Evolutionary conservation across 2,888 invertebrate species (phyloP), one percentile per base, ranked within the genome.

Genomic region (Tetropium fuscum): DNA sequence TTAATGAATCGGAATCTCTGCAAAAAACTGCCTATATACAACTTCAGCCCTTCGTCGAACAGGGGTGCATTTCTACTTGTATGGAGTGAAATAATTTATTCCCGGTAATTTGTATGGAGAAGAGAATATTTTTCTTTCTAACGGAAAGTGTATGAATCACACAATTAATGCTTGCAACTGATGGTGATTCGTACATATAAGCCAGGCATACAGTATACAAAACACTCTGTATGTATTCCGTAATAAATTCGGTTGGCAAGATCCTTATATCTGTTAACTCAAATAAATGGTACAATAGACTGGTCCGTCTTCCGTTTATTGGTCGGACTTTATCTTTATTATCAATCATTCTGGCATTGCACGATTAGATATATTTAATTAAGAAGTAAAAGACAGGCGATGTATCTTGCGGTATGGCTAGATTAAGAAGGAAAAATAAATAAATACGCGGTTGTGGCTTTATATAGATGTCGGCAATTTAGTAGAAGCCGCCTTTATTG

Each of bases 401-500:
- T 71, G 70, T 69, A 68, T 70, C 72, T 70, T 63, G 62, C 59
- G 54, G 64, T 58, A 63, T 64, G 58, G 64, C 61, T 56, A 66
- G 67, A 73, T 72, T 73, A 68, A 70, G 63, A 68, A 70, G 66
- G 69, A 70, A 72, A 70, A 73, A 74, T 74, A 74, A 74, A 73
- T 73, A 73, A 70, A 71, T 69, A 66, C 68, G 36, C 36, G 47
- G 53, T 18, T 53, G 60, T 48, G 59, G 60, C 63, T 68, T 69
- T 70, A 70, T 71, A 68, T 66, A 65, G 67, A 70, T 62, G 62
- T 54, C 57, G 65, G 65, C 64, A 63, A 66, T 68, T 68, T 69
- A 63, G 56, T 56, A 53, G 49, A 57, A 56, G 32, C 25, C 45
- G 55, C 62, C 56, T 69, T 64, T 66, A 70, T 70, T 68, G 63